Percentiles rank a stretch among this genome's conserved stretches.
Conservation (phyloP, 1,140 invertebrate genomes). For the Luehdorfia chinensis region DNA sequence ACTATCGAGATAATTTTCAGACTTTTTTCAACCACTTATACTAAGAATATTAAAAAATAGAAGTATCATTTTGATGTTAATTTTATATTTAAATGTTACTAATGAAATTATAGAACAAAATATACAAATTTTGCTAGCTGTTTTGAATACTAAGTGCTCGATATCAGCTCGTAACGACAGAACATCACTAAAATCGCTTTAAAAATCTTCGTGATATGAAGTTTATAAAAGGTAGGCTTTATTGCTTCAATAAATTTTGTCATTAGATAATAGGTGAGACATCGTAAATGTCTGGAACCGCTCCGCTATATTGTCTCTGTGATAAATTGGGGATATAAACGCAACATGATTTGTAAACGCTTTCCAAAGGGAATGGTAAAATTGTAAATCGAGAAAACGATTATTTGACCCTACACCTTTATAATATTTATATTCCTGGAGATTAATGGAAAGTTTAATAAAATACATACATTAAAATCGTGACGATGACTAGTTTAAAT, state of each 20-base stretch:
- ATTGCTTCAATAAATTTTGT: constrained; percentile 1
- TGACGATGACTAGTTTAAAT: no score
- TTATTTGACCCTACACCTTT: no score
- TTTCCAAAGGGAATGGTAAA: neutral
- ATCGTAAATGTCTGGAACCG: neutral
- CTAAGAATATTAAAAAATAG: no score
- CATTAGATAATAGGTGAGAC: neutral
- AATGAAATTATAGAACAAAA: neutral
- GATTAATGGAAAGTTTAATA: neutral
- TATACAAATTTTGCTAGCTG: neutral
- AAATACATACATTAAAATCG: no score
- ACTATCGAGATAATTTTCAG: no score
- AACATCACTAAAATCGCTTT: neutral
- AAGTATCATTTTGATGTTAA: neutral
- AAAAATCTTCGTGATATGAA: neutral
- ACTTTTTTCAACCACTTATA: no score
- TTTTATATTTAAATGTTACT: neutral
- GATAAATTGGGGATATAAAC: constrained; percentile 10
- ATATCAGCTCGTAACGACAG: neutral
- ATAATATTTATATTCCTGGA: no score
- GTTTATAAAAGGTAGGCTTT: constrained; percentile 3
- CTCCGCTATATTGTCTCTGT: neutral
- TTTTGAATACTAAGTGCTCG: neutral
- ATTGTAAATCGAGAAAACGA: neutral
- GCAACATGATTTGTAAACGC: neutral